These are phyloP conservation scores for Dascillus cervinus DNA, from an alignment of 2,888 invertebrate genomes.

Conservation along the genomic window DNA sequence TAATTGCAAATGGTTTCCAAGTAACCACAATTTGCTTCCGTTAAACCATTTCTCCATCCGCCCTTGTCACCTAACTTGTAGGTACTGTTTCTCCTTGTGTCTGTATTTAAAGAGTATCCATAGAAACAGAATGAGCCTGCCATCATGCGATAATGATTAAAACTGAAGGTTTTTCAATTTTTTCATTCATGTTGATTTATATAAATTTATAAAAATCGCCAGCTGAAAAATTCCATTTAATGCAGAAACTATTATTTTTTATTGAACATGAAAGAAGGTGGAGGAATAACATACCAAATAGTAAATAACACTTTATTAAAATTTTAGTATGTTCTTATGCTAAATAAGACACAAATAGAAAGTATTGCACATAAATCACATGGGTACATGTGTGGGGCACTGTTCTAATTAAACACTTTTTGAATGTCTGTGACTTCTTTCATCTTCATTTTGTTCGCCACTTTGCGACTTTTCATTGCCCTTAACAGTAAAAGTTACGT, in stretches of 20 bases:
- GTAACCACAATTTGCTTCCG: slow-evolving; percentile 85
- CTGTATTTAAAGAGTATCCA: too few species aligned
- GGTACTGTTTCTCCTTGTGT: slow-evolving; percentile 8
- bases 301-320: slow-evolving; percentile 6
- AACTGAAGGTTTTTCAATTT: too few species aligned
- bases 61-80: slow-evolving; percentile 9
- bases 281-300: neutral
- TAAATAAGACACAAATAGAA: too few species aligned
- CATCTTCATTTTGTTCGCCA: slow-evolving; percentile 18
- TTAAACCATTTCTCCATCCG: slow-evolving; percentile 89
- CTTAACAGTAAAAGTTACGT: slow-evolving; percentile 87
- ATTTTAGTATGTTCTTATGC: too few species aligned
- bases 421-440: slow-evolving; percentile 38
- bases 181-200: too few species aligned
- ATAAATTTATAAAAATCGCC: too few species aligned
- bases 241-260: too few species aligned
- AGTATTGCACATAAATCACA: slow-evolving; percentile 2
- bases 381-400: too few species aligned
- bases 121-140: too few species aligned
- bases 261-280: neutral
- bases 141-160: too few species aligned
- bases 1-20: slow-evolving; percentile 81
- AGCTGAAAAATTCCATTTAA: too few species aligned
- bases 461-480: slow-evolving; percentile 53
- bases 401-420: slow-evolving; percentile 39